These are phyloP conservation scores for Cyprinus carpio DNA, from an alignment of 2,113 vertebrate species.

Conservation along the genomic window DNA sequence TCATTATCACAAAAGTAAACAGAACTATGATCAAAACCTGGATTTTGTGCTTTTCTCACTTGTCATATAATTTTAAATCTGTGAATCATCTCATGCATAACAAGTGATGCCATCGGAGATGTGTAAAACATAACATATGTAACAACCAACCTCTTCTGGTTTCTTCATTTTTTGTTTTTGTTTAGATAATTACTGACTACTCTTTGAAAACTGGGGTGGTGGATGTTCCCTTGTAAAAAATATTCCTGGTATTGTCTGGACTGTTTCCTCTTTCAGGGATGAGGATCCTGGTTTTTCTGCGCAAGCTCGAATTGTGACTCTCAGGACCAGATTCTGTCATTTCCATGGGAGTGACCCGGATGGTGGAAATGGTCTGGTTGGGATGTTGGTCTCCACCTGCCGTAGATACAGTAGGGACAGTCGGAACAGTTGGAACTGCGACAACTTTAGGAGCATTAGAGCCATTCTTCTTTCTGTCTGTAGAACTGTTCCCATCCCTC, in stretches of 20 bases:
- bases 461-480: constrained; percentile 85
- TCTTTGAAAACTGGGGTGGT: constrained; percentile 88
- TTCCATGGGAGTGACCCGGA: constrained; percentile 92
- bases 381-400: constrained; percentile 78
- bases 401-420: constrained; percentile 51
- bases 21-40: constrained; percentile 61
- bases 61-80: constrained; percentile 48
- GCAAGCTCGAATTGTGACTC: constrained; percentile 89
- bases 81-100: constrained; percentile 72
- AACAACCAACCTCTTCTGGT: neutral
- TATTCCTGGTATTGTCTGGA: constrained; percentile 90
- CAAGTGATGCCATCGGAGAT: constrained; percentile 51
- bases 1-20: constrained; percentile 63
- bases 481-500: constrained; percentile 83
- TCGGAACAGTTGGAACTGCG: constrained; percentile 56
- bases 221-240: constrained; percentile 98
- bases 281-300: constrained; percentile 91
- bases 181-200: constrained; percentile 61
- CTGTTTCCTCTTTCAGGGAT: constrained; percentile 94
- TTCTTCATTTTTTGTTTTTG: neutral
- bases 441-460: constrained; percentile 62
- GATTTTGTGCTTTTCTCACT: constrained; percentile 73
- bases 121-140: neutral
- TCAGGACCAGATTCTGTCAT: constrained; percentile 80
- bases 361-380: constrained; percentile 80